Conservation (phyloP, 2,888 invertebrate species). For the Epistrophe grossulariae region DNA sequence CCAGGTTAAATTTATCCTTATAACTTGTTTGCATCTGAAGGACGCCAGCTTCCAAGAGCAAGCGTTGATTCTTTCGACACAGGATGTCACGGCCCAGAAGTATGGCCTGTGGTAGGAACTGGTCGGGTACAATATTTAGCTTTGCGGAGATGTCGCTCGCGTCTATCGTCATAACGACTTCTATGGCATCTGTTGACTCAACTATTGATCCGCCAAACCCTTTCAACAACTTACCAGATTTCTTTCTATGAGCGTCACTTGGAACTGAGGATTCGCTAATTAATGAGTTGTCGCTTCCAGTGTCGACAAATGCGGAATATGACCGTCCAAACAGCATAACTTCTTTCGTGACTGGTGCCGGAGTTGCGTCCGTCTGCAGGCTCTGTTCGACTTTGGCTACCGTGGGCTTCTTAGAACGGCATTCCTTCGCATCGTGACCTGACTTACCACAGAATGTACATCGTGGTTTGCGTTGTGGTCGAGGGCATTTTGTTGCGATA, state of each 20-base stretch:
- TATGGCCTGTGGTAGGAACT: conserved; percentile 43
- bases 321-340: conserved; percentile 19
- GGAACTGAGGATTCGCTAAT: conserved; percentile 50
- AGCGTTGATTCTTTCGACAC: conserved; percentile 40
- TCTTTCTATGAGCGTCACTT: not conserved
- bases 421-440: too few species aligned
- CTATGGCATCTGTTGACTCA: conserved; percentile 35
- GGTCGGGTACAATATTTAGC: conserved; percentile 54
- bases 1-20: conserved; percentile 19
- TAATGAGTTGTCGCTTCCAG: conserved; percentile 58
- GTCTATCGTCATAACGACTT: conserved; percentile 33
- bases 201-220: conserved; percentile 68
- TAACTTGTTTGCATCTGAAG: conserved; percentile 40
- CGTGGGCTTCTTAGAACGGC: not conserved
- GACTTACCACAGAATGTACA: too few species aligned
- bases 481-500: too few species aligned
- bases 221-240: conserved; percentile 40
- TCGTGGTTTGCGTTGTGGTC: too few species aligned
- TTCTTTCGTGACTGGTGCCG: conserved; percentile 23
- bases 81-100: conserved; percentile 63
- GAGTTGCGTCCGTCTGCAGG: too few species aligned
- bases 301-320: conserved; percentile 61
- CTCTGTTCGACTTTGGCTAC: too few species aligned
- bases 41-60: too few species aligned
- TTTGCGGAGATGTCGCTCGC: conserved; percentile 10